Evolutionary conservation across 2,888 invertebrate species (phyloP), one percentile per base, ranked within the genome.

Genomic region (Leucophenga montana): DNA sequence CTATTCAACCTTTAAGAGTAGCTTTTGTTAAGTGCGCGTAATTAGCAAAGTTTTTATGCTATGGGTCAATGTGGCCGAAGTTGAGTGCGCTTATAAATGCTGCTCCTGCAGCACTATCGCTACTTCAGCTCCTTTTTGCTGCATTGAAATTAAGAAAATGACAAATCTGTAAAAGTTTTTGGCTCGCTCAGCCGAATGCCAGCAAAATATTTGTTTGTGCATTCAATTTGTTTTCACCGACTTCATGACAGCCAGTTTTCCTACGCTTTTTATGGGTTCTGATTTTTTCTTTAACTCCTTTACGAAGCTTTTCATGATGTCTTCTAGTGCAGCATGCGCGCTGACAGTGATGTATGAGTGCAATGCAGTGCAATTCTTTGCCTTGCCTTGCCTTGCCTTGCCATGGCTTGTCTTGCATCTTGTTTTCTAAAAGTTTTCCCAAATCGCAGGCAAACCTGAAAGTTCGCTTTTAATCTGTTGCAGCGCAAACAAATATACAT

Each of bases 1-100:
- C 44, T 64, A 65, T 16, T 44, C 66, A 39, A 5, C 5, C 39
- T 39, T 39, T 39, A 39, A 8, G 11, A 39, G 64, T 64, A 59
- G 69, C 74, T 72, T 74, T 74, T 72, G 74, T 72, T 77, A 79
- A 82, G 79, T 82, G 79, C 80, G 79, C 80, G 79, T 78, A 81
- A 81, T 81, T 79, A 81, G 80, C 79, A 74, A 78, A 70, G 70
- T 71, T 59, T 68, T 77, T 70, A 59, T 67, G 44, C 18, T 20
- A 4, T 56, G 56, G 22, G 27, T 56, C 22, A 22, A 6, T 18
- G 18, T 4, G 20, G 22, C 13, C 4, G 0, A 20, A 20, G 11
- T 3, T 20, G 59, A 33, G 27, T 33, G 44, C 13, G 18, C 44
- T 39, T 61, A 14, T 61, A 39, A 11, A 39, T 11, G 39, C 9